Evolutionary conservation across 2,888 invertebrate genomes (phyloP), one percentile per base, ranked within the genome.

Genomic region (Coenonympha arcania): DNA sequence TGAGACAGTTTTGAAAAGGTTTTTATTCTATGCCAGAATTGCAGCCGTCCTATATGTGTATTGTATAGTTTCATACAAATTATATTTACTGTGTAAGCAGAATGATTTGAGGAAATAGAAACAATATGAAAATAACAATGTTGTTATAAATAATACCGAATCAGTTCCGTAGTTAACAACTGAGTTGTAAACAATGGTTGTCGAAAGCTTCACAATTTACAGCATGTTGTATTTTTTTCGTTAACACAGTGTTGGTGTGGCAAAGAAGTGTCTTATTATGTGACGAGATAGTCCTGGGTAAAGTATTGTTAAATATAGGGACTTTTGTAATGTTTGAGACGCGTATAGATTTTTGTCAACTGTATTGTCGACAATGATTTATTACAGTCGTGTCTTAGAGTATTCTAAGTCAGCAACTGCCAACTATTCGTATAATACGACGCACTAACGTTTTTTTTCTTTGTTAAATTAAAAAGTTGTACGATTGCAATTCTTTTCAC

Each of bases 351-450:
- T 71, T 72, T 73, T 74, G 78, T 77, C 73, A 75, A 73, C 70
- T 63, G 65, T 59, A 64, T 76, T 71, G 75, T 76, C 69, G 71
- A 73, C 73, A 73, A 65, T 79, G 81, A 84, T 81, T 79, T 77
- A 82, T 79, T 61, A 54, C 64, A 68, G 66, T 62, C 67, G 74
- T 78, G 63, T 34, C 40, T 50, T n/a, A 20, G 26, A 46, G 52
- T 61, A 61, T 31, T 55, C 37, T 20, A 53, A 57, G 48, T 60
- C 57, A 59, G 54, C 54, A 56, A 54, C 39, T 56, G n/a, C n/a
- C n/a, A n/a, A n/a, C n/a, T n/a, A n/a, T n/a, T n/a, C n/a, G n/a
- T n/a, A n/a, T n/a, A n/a, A 50, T 47, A 51, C 52, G 57, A 60
- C 61, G 59, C 58, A 63, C 63, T 60, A 64, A 65, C 56, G 4